phyloP scores from a whole-genome alignment of 1,140 invertebrate genomes.

The Pseudomyrmex sp. region DNA sequence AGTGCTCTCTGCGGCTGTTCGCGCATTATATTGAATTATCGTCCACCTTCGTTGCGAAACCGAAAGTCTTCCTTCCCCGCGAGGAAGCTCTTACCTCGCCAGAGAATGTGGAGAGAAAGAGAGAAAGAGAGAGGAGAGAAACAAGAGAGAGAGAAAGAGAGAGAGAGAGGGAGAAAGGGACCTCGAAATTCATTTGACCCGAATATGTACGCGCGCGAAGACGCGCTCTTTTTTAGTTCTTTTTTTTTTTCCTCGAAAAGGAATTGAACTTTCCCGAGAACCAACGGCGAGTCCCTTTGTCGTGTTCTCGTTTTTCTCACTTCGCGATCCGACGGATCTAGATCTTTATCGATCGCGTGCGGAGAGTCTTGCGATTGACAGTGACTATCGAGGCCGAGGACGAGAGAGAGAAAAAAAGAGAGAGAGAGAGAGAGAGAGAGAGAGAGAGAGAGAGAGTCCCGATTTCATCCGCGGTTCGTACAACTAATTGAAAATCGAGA shows the following conservation, averaged over 20 bases:
- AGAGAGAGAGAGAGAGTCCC: conserved; percentile 19
- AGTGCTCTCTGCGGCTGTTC: neutral
- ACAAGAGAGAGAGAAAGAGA: conserved; percentile 50
- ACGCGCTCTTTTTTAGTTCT: conserved; percentile 9
- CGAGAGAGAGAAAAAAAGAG: neutral
- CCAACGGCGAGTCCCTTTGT: conserved; percentile 15
- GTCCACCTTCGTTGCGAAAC: conserved; percentile 58
- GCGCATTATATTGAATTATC: conserved; percentile 32
- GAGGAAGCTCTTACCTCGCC: conserved; percentile 2
- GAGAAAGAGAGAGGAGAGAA: conserved; percentile 42
- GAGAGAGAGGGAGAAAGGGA: conserved; percentile 69
- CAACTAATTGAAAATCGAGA: neutral
- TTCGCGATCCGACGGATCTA: conserved; percentile 9
- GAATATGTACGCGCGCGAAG: conserved; percentile 64
- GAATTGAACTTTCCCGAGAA: conserved; percentile 48
- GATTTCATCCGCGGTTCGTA: neutral
- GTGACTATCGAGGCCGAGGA: conserved; percentile 34
- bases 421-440: conserved; percentile 7
- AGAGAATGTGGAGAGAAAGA: neutral
- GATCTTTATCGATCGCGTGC: conserved; percentile 33
- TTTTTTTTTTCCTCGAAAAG: conserved; percentile 19
- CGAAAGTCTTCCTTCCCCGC: conserved; percentile 54
- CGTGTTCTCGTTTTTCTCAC: neutral
- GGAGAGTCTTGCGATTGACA: conserved; percentile 1
- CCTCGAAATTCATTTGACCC: conserved; percentile 77